Base-by-base conservation (phyloP, 2,888 invertebrate genomes). In the Rhagium mordax region DNA sequence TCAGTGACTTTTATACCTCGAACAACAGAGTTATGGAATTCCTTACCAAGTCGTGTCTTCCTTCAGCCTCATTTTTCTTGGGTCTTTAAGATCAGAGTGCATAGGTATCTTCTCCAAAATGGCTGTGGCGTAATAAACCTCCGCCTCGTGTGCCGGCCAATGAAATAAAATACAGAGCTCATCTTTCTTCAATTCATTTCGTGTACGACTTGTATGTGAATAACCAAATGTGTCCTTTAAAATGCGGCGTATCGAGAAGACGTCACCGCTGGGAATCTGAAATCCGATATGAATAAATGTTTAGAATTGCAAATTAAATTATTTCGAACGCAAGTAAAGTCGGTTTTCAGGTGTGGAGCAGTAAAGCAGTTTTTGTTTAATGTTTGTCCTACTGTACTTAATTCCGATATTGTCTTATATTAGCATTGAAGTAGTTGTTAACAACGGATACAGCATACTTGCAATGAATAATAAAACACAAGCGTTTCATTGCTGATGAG, bases 341-440 rank as follows among this genome's bases (percentile, higher is more conserved):
- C 51, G 51, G 8, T 51, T 20, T 51, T 24, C 27, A 48, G 47
- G 24, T 49, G 20, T 41, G 24, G 53, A 21, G 53, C 67, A 57
- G 41, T 55, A n/a, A 47, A 67, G 41, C 41, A 18, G n/a, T 67
- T 33, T 21, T 21, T 15, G 24, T 15, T 33, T 41, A 27, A 33
- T 16, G 57, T 41, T 53, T 57, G 67, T 57, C 67, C 67, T 21
- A 57, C 47, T 67, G 67, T 55, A 67, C 67, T 24, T 67, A 41
- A 67, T 67, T 57, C 47, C 48, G 41, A 53, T 13, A 33, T 20
- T 55, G 67, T 65, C 55, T 67, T 21, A 57, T 24, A 57, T 67
- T 57, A 67, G 24, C 67, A 57, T 57, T 29, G 57, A 57, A 57
- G 41, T 47, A 57, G 41, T 67, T 67, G 67, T 55, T 67, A 33